Evolutionary conservation across 2,888 invertebrate species (phyloP).

Genomic region (Desoria tigrina): DNA sequence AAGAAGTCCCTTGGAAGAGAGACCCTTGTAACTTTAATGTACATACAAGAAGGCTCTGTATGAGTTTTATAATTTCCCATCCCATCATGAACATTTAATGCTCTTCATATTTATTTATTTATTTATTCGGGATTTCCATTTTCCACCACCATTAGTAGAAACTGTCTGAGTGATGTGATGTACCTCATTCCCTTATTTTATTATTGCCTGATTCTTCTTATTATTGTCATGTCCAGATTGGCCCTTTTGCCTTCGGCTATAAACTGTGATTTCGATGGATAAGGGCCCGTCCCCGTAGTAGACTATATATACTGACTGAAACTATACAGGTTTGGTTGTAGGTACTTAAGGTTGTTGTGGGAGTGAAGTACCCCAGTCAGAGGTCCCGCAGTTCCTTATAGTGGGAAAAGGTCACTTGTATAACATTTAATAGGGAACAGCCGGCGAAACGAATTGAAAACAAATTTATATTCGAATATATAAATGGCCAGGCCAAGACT

Average conservation of each 20-base stretch:
- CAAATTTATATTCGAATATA: not conserved
- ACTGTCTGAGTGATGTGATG: slow-evolving; percentile 6
- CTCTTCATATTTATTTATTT: slow-evolving; percentile 17
- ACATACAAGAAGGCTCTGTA: too few species aligned
- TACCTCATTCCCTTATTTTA: not conserved
- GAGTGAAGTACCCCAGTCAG: slow-evolving; percentile 2
- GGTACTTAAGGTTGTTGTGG: slow-evolving; percentile 1
- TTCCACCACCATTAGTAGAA: slow-evolving; percentile 1
- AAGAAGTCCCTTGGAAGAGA: slow-evolving; percentile 2
- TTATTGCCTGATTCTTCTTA: not conserved
- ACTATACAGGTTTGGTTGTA: too few species aligned
- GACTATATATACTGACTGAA: too few species aligned
- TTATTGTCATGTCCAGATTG: not conserved
- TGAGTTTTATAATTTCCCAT: too few species aligned
- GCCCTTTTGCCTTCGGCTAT: not conserved
- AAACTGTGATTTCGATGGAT: not conserved
- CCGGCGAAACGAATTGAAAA: not conserved
- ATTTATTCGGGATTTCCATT: slow-evolving; percentile 18
- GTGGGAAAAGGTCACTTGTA: slow-evolving; percentile 21
- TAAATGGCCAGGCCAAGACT: not conserved
- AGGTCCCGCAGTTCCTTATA: slow-evolving; percentile 1
- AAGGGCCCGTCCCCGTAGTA: too few species aligned
- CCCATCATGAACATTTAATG: slow-evolving; percentile 11
- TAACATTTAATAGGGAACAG: too few species aligned
- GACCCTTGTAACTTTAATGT: too few species aligned